Conservation (phyloP, 2,888 invertebrate genomes). For the Oxytorus armatus region DNA sequence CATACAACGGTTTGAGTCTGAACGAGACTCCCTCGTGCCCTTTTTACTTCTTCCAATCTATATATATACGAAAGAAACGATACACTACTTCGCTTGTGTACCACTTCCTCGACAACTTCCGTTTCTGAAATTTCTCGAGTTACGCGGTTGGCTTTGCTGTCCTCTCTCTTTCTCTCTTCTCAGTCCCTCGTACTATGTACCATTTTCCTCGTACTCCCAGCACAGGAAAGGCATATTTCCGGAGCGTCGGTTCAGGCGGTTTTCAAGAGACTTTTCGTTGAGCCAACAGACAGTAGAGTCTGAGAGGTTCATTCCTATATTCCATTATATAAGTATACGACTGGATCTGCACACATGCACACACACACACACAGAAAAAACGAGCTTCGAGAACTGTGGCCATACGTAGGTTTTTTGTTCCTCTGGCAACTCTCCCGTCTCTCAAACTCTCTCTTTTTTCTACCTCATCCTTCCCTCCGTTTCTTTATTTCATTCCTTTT, state of each 20-base stretch:
- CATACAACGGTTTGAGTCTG: slow-evolving; percentile 45
- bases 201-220: background rate
- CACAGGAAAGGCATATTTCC: slow-evolving; percentile 51
- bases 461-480: background rate
- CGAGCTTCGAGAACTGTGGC: slow-evolving; percentile 1
- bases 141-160: slow-evolving; percentile 30
- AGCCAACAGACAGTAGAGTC: slow-evolving; percentile 23
- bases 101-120: slow-evolving; percentile 58
- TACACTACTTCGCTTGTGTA: slow-evolving; percentile 5
- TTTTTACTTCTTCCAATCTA: background rate
- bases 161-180: background rate
- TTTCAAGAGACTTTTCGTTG: slow-evolving; percentile 36
- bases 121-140: slow-evolving; percentile 59
- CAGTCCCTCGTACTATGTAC: background rate
- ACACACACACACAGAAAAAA: background rate
- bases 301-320: slow-evolving; percentile 1
- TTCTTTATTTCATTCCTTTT: slow-evolving; percentile 15
- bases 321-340: background rate
- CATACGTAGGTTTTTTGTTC: slow-evolving; percentile 6
- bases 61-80: slow-evolving; percentile 16
- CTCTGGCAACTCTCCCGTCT: slow-evolving; percentile 4
- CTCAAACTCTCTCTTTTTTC: slow-evolving; percentile 15
- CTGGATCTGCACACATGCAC: background rate
- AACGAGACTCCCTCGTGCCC: slow-evolving; percentile 21
- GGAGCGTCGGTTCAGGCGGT: slow-evolving; percentile 16